Conservation (phyloP, 1,140 invertebrate genomes). For the Brachystomella parvula region DNA sequence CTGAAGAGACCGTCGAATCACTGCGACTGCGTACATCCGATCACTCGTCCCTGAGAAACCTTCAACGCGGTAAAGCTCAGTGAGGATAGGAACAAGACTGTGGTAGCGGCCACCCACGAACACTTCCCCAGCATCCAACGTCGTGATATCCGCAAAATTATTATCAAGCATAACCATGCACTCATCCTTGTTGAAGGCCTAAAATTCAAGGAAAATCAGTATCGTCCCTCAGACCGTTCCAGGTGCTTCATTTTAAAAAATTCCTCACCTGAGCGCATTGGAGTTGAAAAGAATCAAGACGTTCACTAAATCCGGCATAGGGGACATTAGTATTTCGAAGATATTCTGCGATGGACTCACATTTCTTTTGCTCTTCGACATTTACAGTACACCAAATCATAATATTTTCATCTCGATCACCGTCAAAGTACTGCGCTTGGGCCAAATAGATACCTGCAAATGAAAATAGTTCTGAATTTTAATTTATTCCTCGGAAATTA, state of each 20-base stretch:
- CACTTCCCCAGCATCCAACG: conserved; percentile 83
- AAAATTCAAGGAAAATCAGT: conserved; percentile 14
- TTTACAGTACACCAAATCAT: conserved; percentile 36
- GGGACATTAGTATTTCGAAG: conserved; percentile 12
- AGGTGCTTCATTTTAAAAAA: not conserved
- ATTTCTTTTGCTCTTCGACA: conserved; percentile 33
- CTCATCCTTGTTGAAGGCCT: conserved; percentile 68
- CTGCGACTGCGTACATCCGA: conserved; percentile 67
- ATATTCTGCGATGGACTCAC: conserved; percentile 25
- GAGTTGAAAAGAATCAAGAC: conserved; percentile 11
- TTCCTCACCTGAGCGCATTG: conserved; percentile 33
- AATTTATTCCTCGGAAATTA: too few species aligned
- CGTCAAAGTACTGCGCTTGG: not conserved
- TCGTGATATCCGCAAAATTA: conserved; percentile 72
- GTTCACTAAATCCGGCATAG: conserved; percentile 15
- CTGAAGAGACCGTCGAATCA: conserved; percentile 61
- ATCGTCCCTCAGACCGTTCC: not conserved
- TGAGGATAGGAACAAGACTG: conserved; percentile 81
- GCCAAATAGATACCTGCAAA: not conserved
- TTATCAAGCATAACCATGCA: conserved; percentile 69
- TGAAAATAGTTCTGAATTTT: not conserved
- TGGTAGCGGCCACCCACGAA: conserved; percentile 86
- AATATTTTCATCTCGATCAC: conserved; percentile 19
- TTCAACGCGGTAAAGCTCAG: conserved; percentile 53
- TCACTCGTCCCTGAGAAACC: conserved; percentile 39